Conservation (phyloP, 2,888 invertebrate species). For the Plagodis pulveraria region DNA sequence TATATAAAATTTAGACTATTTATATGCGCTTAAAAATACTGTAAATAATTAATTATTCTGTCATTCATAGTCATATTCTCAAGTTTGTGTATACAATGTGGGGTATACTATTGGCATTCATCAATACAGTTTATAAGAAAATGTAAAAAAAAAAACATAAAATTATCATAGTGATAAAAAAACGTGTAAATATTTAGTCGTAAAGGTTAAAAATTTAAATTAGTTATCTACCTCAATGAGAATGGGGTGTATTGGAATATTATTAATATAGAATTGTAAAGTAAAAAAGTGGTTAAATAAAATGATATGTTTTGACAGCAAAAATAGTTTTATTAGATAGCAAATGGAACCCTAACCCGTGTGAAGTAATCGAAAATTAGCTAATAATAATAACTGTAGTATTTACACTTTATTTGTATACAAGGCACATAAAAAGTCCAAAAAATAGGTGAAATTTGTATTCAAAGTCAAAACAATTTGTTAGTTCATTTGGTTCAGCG, state of each 20-base stretch:
- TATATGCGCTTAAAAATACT: not conserved
- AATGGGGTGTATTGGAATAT: slow-evolving; percentile 34
- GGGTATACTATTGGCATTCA: slow-evolving; percentile 22
- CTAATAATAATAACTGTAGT: not conserved
- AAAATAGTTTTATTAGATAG: slow-evolving; percentile 30
- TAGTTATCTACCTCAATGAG: slow-evolving; percentile 36
- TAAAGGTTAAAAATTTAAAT: slow-evolving; percentile 12
- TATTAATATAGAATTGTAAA: slow-evolving; percentile 20
- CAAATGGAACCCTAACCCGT: not conserved
- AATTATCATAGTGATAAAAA: slow-evolving; percentile 13
- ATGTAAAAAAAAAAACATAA: slow-evolving; percentile 29
- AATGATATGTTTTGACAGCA: slow-evolving; percentile 43
- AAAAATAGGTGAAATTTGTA: slow-evolving; percentile 6
- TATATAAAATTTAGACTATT: not conserved
- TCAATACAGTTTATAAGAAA: slow-evolving; percentile 14
- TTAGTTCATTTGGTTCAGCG: slow-evolving; percentile 64
- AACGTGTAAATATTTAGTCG: slow-evolving; percentile 33
- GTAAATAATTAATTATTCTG: slow-evolving; percentile 2
- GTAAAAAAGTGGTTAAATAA: slow-evolving; percentile 45
- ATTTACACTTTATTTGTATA: not conserved
- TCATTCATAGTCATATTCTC: not conserved
- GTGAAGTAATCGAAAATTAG: not conserved
- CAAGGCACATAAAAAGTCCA: slow-evolving; percentile 14
- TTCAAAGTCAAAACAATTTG: slow-evolving; percentile 1
- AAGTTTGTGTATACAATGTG: slow-evolving; percentile 7